Evolutionary conservation across 2,797 vertebrate genomes (phyloP), one percentile per base, ranked within the genome.

Genomic region (Gymnoscopelus microlampas): DNA sequence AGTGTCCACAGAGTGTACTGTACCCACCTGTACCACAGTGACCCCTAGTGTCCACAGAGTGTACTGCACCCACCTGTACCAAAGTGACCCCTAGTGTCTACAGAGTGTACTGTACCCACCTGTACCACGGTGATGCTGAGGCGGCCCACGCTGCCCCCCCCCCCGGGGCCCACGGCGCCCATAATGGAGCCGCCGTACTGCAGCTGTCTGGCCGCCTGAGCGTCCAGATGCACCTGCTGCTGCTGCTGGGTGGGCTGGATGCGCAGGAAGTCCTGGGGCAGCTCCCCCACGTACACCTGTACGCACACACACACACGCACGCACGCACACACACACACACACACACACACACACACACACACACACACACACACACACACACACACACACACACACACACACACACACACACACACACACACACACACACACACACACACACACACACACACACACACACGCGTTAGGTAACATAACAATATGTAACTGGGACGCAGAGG

Each of bases 121-220:
- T 99, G 97, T 19, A 99, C 97, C 68, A 99, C 96, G 0, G 98
- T 98, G 84, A 98, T 95, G 90, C 96, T 98, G 76, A 99, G 96
- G 24, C 97, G 94, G 11, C 96, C 97, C 7, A 97, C 94, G 0
- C 96, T 94, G 53, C 93, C 94, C 39, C 97, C 94, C 39, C 97
- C 39, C 8, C 39, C 39, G 9, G 39, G 2, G 7, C 8, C 39
- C 7, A 97, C 94, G 0, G 96, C 94, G 53, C 93, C 94, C 35
- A 97, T n/a, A n/a, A n/a, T 79, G 0, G 95, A 75, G 29, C 95
- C 95, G 54, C 96, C 96, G 8, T 93, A 98, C 79, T 99, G 97
- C 59, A 99, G 92, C 90, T 98, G 97, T 49, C 95, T 93, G 6
- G 97, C 97, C 0, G 97, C 93, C 85, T 98, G 97, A 0, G 96